Evolutionary conservation across 2,113 vertebrate species (phyloP).

Genomic region (Callocephalon fimbriatum): DNA sequence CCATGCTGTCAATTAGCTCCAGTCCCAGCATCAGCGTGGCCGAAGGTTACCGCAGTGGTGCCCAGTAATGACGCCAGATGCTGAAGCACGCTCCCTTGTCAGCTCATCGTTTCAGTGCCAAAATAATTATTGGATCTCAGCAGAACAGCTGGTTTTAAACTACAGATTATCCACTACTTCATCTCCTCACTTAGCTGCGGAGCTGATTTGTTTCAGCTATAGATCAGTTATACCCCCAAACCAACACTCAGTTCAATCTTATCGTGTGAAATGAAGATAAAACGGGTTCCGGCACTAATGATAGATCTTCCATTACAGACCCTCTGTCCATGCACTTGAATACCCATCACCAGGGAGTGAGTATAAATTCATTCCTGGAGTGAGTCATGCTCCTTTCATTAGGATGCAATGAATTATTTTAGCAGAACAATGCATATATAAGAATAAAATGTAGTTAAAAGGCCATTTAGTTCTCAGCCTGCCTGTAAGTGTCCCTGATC

Average conservation of each 20-base stretch:
- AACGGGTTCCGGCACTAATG: not conserved
- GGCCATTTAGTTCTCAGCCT: not conserved
- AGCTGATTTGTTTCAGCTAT: conserved; percentile 45
- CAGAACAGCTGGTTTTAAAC: conserved; percentile 58
- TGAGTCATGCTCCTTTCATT: not conserved
- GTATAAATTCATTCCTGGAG: not conserved
- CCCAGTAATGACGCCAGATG: not conserved
- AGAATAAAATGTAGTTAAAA: not conserved
- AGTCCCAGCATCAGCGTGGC: not conserved
- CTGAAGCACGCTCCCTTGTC: not conserved
- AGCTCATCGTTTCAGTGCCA: conserved; percentile 29
- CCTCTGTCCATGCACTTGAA: conserved; percentile 27
- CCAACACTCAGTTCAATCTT: not conserved
- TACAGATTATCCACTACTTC: conserved; percentile 30
- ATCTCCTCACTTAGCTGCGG: conserved; percentile 30
- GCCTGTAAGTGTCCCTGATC: not conserved
- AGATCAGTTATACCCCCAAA: conserved; percentile 25
- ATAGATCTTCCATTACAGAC: not conserved
- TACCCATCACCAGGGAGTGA: not conserved
- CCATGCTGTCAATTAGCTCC: conserved; percentile 40
- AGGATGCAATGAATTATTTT: conserved; percentile 46
- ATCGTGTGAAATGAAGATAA: conserved; percentile 23
- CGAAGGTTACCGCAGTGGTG: not conserved
- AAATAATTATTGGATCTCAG: conserved; percentile 45
- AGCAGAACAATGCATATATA: not conserved